These are phyloP conservation scores for Lynx canadensis DNA, from an alignment of 2,113 vertebrate genomes.

Conservation along the genomic window DNA sequence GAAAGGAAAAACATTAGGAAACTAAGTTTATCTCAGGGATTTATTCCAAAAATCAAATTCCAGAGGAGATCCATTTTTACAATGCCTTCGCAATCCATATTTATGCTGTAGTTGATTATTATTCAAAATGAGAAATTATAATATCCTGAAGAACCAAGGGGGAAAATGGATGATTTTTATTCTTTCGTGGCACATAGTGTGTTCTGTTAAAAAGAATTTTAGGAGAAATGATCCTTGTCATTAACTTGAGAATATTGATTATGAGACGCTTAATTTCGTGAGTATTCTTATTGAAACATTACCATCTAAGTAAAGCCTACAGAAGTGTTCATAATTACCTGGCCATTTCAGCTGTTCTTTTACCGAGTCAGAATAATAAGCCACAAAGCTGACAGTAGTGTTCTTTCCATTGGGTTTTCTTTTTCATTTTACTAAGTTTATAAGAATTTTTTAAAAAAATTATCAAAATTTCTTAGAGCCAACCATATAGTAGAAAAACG, in stretches of 20 bases:
- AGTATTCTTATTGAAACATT: neutral
- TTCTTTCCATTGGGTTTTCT: neutral
- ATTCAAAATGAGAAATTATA: neutral
- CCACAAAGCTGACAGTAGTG: no score
- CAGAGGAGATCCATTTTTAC: neutral
- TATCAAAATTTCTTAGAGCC: neutral
- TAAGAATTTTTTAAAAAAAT: neutral
- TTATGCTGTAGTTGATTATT: neutral
- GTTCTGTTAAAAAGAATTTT: neutral
- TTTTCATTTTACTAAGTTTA: neutral
- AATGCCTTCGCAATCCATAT: neutral
- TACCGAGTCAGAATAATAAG: neutral
- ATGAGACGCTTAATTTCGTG: neutral
- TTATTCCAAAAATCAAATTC: conserved; percentile 35
- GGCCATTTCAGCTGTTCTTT: neutral
- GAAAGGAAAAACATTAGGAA: conserved; percentile 45
- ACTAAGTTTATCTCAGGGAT: conserved; percentile 31
- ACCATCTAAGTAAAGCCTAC: neutral
- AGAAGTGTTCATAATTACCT: neutral
- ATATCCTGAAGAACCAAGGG: neutral
- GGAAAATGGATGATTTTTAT: neutral
- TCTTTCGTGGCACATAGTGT: neutral
- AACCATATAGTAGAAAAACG: neutral
- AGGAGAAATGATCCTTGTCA: neutral
- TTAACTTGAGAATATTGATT: conserved; percentile 23